Conservation (phyloP, 2,113 vertebrate genomes). For the Grus americana region DNA sequence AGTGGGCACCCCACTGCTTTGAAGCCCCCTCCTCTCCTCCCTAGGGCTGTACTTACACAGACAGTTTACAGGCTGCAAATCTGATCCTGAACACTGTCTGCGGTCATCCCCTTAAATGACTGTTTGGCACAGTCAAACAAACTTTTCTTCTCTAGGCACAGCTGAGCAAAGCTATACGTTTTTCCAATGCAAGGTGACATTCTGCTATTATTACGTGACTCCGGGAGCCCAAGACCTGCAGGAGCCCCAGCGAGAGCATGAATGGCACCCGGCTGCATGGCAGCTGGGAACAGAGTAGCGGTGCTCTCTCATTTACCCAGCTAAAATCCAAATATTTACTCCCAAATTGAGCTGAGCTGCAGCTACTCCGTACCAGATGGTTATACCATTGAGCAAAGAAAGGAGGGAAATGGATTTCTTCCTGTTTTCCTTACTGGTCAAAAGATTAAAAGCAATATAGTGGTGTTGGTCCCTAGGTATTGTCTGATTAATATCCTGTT, state of each 20-base stretch:
- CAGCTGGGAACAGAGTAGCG: not conserved
- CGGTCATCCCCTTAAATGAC: not conserved
- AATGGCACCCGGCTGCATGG: not conserved
- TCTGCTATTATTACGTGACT: not conserved
- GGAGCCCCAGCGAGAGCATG: not conserved
- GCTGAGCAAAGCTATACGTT: not conserved
- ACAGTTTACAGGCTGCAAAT: not conserved
- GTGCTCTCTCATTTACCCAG: not conserved
- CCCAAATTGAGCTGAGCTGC: not conserved
- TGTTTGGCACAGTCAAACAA: not conserved
- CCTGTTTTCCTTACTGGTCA: conserved; percentile 58
- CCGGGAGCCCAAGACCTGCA: not conserved
- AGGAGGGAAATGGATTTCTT: conserved; percentile 65
- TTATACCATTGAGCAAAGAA: conserved; percentile 46
- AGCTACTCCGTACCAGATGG: not conserved
- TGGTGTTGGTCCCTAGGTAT: conserved; percentile 43
- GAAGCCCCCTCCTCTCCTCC: not conserved
- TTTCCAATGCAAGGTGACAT: not conserved
- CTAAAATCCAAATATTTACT: conserved; percentile 51
- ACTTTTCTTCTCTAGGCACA: not conserved
- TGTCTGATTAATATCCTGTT: conserved; percentile 56
- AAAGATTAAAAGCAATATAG: conserved; percentile 65
- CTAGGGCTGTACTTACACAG: not conserved
- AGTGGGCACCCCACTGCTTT: not conserved
- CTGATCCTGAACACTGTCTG: not conserved